phyloP scores from a whole-genome alignment of 35 echinoderm and acorn worm genomes.

The Apostichopus japonicus region DNA sequence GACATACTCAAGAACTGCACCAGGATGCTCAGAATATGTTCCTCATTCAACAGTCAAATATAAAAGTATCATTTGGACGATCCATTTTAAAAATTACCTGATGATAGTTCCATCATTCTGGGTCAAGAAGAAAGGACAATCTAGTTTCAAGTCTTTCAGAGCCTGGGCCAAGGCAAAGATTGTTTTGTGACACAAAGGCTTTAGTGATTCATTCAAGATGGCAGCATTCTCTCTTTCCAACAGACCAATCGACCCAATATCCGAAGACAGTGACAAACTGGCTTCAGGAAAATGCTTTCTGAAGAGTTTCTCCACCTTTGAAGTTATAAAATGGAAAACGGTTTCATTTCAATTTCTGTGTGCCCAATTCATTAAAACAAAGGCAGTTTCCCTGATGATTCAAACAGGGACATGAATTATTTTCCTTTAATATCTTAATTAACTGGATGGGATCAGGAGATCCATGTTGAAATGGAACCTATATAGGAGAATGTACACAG shows the following conservation, averaged over 20 bases:
- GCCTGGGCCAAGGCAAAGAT: conserved; percentile 63
- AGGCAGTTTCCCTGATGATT: too few species aligned
- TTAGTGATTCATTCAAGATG: conserved; percentile 88
- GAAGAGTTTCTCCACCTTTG: conserved; percentile 72
- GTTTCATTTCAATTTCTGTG: too few species aligned
- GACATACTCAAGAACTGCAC: too few species aligned
- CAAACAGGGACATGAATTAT: too few species aligned
- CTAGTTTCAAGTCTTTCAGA: conserved; percentile 64
- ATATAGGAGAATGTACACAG: too few species aligned
- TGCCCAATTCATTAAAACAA: too few species aligned
- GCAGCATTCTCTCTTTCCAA: conserved; percentile 93
- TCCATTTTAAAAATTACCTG: conserved; percentile 31
- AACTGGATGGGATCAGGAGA: background rate
- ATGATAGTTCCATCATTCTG: conserved; percentile 92
- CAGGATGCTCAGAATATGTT: too few species aligned
- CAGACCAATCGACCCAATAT: conserved; percentile 80
- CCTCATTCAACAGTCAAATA: too few species aligned
- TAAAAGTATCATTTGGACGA: too few species aligned
- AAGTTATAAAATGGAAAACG: background rate
- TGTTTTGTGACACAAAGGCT: conserved; percentile 79
- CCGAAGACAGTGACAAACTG: conserved; percentile 78
- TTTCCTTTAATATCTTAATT: too few species aligned
- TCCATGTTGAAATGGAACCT: too few species aligned
- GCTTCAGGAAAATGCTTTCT: conserved; percentile 53
- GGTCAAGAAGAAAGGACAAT: conserved; percentile 89